Percentiles rank a stretch among this genome's conserved stretches.
Evolutionary conservation across 2,113 vertebrate species (phyloP).

Genomic region (Muscicapa adusta): DNA sequence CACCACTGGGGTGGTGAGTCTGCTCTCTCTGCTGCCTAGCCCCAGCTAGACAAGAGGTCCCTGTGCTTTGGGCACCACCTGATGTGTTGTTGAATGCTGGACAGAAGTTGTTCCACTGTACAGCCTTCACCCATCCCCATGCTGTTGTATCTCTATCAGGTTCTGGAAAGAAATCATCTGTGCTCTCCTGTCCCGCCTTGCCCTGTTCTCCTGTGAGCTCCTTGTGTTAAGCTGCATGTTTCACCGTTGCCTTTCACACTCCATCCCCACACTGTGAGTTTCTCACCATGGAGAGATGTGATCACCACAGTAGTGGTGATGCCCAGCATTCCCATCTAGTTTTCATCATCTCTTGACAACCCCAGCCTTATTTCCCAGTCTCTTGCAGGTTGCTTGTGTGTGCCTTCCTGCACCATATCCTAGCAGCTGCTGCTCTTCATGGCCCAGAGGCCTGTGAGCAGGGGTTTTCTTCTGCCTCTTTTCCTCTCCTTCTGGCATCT

Average conservation of each 20-base stretch:
- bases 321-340: background rate
- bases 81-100: background rate
- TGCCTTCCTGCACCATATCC: background rate
- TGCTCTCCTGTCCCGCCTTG: background rate
- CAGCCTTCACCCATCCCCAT: background rate
- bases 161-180: background rate
- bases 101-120: background rate
- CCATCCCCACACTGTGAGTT: background rate
- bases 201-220: background rate
- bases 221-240: background rate
- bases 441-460: background rate
- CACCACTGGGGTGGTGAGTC: background rate
- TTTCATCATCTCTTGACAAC: background rate
- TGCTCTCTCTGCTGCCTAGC: background rate
- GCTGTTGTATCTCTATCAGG: background rate
- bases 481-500: background rate
- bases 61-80: background rate
- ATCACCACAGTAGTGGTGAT: background rate
- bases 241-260: background rate
- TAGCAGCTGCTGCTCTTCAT: rapidly evolving
- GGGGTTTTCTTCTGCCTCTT: background rate
- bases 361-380: background rate
- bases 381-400: background rate
- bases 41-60: background rate
- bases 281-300: background rate